Conservation (phyloP, 2,113 vertebrate species). For the Eublepharis macularius region DNA sequence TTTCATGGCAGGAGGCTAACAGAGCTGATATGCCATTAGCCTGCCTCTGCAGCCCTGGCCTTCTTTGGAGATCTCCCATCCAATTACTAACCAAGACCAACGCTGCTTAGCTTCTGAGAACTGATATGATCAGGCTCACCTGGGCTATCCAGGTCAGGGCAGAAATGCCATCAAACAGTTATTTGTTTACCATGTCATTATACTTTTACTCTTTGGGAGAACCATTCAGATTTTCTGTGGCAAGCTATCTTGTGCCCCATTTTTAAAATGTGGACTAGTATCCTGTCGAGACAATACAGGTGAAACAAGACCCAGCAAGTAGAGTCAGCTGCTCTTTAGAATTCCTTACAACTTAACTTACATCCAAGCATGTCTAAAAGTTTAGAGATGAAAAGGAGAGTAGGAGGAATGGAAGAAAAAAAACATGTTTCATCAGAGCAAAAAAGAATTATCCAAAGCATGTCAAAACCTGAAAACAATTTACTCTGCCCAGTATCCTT, state of each 20-base stretch:
- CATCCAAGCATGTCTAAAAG: constrained; percentile 55
- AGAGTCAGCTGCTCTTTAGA: constrained; percentile 55
- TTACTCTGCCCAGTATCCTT: constrained; percentile 74
- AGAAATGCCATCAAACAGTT: too few species aligned
- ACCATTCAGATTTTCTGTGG: too few species aligned
- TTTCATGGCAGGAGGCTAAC: too few species aligned
- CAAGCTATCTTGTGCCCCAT: constrained; percentile 42
- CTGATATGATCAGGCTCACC: too few species aligned
- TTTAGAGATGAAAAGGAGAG: background rate
- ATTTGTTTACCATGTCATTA: too few species aligned
- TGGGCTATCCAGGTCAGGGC: too few species aligned
- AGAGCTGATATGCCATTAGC: too few species aligned
- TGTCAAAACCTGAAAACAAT: constrained; percentile 81
- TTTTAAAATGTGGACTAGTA: constrained; percentile 60
- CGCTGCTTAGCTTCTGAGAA: too few species aligned
- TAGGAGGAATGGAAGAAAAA: constrained; percentile 5
- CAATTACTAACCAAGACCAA: too few species aligned
- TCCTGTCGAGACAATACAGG: constrained; percentile 48
- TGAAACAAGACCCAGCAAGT: constrained; percentile 60
- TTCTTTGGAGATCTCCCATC: too few species aligned
- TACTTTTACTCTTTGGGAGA: too few species aligned
- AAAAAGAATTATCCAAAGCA: constrained; percentile 70
- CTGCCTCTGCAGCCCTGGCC: too few species aligned
- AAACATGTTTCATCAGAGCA: constrained; percentile 58
- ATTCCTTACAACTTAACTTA: constrained; percentile 58